Evolutionary conservation across 2,888 invertebrate genomes (phyloP).

Genomic region (Stenchaetothrips biformis): DNA sequence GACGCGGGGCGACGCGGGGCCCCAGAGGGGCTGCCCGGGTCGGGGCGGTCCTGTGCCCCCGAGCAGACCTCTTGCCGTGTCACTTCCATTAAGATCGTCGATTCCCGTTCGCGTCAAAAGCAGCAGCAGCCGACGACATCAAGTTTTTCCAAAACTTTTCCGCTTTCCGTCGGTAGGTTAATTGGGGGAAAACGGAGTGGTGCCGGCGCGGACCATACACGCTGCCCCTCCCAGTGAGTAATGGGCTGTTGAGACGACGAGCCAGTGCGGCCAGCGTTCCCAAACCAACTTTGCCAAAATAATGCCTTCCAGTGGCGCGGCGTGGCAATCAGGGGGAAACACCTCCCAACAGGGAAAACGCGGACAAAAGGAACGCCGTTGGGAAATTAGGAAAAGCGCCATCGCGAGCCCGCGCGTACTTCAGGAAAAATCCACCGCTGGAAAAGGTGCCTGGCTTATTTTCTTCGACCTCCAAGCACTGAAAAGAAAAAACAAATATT

Average conservation of each 20-base stretch:
- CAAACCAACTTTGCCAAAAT: neutral
- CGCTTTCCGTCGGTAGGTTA: neutral
- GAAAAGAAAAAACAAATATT: no score
- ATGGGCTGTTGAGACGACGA: neutral
- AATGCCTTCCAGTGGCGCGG: neutral
- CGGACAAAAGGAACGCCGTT: no score
- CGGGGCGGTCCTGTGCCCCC: neutral
- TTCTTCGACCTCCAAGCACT: no score
- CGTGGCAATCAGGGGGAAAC: neutral
- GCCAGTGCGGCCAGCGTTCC: neutral
- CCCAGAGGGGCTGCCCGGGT: neutral
- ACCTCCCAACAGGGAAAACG: neutral
- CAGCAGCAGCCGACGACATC: neutral
- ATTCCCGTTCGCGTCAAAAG: neutral
- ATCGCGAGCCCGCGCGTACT: no score
- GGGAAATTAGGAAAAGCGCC: no score
- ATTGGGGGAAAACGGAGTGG: neutral
- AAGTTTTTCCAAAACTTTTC: neutral
- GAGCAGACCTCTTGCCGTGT: neutral
- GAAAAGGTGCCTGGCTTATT: no score
- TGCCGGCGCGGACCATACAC: neutral
- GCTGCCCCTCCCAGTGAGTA: no score
- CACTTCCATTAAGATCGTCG: constrained; percentile 5
- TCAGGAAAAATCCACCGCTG: no score
- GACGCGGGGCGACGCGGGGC: neutral